Base-by-base conservation (phyloP, 2,888 invertebrate species). In the Orchesella flavescens region DNA sequence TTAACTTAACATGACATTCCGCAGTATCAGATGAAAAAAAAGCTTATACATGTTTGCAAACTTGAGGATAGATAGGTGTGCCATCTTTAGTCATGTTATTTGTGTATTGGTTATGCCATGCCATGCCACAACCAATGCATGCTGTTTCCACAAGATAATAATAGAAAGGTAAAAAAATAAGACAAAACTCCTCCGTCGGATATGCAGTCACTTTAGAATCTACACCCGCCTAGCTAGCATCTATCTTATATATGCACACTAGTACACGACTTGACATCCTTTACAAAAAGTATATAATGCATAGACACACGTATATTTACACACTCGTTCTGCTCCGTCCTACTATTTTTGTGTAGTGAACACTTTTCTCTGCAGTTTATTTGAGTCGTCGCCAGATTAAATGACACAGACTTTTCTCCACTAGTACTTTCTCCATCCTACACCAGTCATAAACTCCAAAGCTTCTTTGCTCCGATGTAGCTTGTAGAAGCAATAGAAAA, bases 341-440 rank as follows among this genome's bases (percentile, higher is more conserved):
- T 61, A 4, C 61, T 15, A 19, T 81, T 65, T 74, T 74, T 74
- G 69, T 81, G 43, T 66, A 66, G 49, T 81, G 81, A 81, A 81
- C 81, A 81, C 74, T 81, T 81, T 81, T 78, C 81, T 81, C 66
- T 74, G 66, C 81, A 81, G 82, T 85, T 85, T 85, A 84, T 84
- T 84, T 84, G 82, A 82, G 81, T 81, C 84, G 77, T 73, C 74
- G 84, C 84, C 84, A 85, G 81, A 82, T 82, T 85, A 85, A 82
- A 82, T 85, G 84, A 85, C 84, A 84, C 53, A 61, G 79, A 79
- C 74, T 82, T 85, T 81, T 69, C 78, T 61, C 76, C 55, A 68
- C 21, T 24, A 15, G 4, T 43, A 17, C 68, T 68, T 46, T 44
- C 57, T 57, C 57, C 19, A n/a, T 17, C 19, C 13, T 19, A 57